Evolutionary conservation across 2,797 vertebrate genomes (phyloP).

Genomic region (Taeniopygia guttata): DNA sequence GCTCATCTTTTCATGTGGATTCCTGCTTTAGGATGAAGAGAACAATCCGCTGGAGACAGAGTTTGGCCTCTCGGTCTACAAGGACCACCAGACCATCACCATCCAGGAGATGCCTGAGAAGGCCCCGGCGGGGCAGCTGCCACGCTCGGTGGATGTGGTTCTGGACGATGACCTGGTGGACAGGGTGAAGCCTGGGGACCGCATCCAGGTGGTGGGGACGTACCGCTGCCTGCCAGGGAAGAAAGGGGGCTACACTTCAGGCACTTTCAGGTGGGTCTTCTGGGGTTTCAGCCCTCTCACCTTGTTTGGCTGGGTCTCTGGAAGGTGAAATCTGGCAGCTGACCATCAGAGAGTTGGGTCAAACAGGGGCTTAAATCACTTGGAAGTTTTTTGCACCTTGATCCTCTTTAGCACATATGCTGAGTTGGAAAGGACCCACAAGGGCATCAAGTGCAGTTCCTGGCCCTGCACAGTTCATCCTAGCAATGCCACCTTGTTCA

Average conservation of each 20-base stretch:
- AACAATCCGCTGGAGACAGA: conserved; percentile 97
- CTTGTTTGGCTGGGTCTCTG: background rate
- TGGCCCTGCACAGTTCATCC: background rate
- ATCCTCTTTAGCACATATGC: background rate
- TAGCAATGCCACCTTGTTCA: background rate
- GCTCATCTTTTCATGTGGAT: background rate
- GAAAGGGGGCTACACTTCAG: conserved; percentile 93
- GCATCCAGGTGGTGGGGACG: conserved; percentile 91
- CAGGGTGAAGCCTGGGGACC: conserved; percentile 89
- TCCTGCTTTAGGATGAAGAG: conserved; percentile 87
- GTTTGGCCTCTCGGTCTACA: conserved; percentile 92
- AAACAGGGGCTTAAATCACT: background rate
- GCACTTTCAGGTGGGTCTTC: conserved; percentile 87
- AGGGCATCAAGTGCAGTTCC: rapidly evolving
- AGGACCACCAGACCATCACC: conserved; percentile 95
- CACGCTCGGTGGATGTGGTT: conserved; percentile 93
- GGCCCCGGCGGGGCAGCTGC: conserved; percentile 93
- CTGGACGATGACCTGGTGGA: conserved; percentile 97
- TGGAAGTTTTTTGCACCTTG: background rate
- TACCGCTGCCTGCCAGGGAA: conserved; percentile 95
- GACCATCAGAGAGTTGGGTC: background rate
- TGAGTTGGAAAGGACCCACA: background rate
- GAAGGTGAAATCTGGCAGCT: background rate
- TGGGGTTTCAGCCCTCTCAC: background rate
- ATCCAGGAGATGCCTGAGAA: conserved; percentile 99